A percentile compares a stretch with the other conserved stretches of the same genome.
Conservation (phyloP, 1,140 invertebrate genomes). For the fruit fly (Drosophila melanogaster) region Release_6_plus_ISO1_MT NT_033777.3:31948501-31949000, state of each 20-base stretch:
- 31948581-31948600: neutral
- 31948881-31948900: conserved; percentile 80
- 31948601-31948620: neutral
- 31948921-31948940: conserved; percentile 30
- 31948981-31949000: conserved; percentile 29
- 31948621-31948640: neutral
- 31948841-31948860: conserved; percentile 80
- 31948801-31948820: conserved; percentile 30
- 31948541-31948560: conserved; percentile 7
- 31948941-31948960: conserved; percentile 50
- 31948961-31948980: conserved; percentile 55
- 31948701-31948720: conserved; percentile 45
- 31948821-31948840: conserved; percentile 80
- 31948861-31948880: conserved; percentile 80
- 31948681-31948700: neutral
- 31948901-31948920: conserved; percentile 22
- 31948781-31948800: conserved; percentile 10
- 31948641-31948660: neutral
- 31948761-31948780: conserved; percentile 58
- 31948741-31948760: conserved; percentile 58
- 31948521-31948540: conserved; percentile 36
- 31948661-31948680: neutral
- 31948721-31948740: conserved; percentile 73
- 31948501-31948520: conserved; percentile 52
- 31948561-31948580: neutral